Conservation (phyloP, 2,888 invertebrate genomes). For the Drosophila macrospina region DNA sequence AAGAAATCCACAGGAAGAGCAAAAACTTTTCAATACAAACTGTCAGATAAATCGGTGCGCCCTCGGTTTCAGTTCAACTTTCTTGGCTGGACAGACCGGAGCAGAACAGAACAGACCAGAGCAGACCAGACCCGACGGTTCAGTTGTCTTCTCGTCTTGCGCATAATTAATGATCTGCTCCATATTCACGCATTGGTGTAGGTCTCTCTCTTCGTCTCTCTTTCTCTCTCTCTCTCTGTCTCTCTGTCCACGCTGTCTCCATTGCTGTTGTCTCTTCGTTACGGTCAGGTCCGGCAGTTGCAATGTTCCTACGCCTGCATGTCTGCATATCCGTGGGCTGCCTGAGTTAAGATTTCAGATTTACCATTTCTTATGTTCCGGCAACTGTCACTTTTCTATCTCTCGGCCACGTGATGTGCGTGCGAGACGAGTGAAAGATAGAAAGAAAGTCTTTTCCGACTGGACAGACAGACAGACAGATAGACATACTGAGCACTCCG, state of each 20-base stretch:
- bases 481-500: constrained; percentile 38
- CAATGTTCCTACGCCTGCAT: constrained; percentile 48
- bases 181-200: constrained; percentile 83
- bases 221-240: not conserved
- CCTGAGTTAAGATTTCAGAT: constrained; percentile 50
- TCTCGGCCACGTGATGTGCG: constrained; percentile 68
- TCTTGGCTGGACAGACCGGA: constrained; percentile 21
- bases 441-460: constrained; percentile 71
- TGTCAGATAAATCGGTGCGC: constrained; percentile 68
- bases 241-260: constrained; percentile 11
- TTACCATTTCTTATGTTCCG: constrained; percentile 68
- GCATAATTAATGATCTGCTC: constrained; percentile 85
- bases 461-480: constrained; percentile 61
- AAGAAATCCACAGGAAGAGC: constrained; percentile 77
- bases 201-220: constrained; percentile 53
- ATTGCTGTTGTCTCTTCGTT: not conserved
- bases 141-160: constrained; percentile 64
- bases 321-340: constrained; percentile 68
- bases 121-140: not conserved
- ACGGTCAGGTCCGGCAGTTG: constrained; percentile 37
- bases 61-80: constrained; percentile 39
- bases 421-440: constrained; percentile 41
- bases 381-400: constrained; percentile 81
- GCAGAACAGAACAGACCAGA: too few relatives aligned
- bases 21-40: constrained; percentile 74